Conservation (phyloP, 2,113 vertebrate genomes). For the Stegostoma tigrinum region DNA sequence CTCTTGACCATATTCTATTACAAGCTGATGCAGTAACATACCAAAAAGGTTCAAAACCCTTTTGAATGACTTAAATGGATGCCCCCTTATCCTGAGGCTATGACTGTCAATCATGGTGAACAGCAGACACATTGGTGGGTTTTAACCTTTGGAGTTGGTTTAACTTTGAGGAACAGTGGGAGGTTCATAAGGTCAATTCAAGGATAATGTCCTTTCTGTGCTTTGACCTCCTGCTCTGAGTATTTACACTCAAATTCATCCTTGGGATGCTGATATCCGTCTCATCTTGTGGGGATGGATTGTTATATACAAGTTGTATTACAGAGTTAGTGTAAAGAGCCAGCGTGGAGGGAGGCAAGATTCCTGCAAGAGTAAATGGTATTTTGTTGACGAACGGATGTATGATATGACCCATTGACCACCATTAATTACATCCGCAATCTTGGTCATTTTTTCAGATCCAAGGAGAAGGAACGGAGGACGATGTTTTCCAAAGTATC, state of each 20-base stretch:
- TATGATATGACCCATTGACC: not conserved
- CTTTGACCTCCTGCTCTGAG: too few species aligned
- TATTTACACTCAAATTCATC: not conserved
- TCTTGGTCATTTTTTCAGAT: not conserved
- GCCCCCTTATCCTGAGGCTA: not conserved
- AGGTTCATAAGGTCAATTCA: too few species aligned
- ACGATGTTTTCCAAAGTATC: not conserved
- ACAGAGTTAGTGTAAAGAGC: not conserved
- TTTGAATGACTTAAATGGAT: not conserved
- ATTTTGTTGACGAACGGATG: not conserved
- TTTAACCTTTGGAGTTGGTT: not conserved
- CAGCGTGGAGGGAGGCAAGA: too few species aligned
- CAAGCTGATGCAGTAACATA: not conserved
- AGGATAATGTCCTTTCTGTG: too few species aligned
- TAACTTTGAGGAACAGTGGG: too few species aligned
- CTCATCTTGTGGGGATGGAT: not conserved
- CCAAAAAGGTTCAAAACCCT: not conserved
- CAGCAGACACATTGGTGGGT: not conserved
- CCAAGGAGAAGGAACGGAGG: not conserved
- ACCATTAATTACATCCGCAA: not conserved
- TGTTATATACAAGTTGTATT: not conserved
- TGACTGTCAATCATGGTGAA: not conserved
- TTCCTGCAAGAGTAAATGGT: not conserved
- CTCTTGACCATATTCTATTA: not conserved
- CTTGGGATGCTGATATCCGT: not conserved